Base-by-base conservation (phyloP, 1,140 invertebrate genomes). In the Meloidogyne hapla region DNA sequence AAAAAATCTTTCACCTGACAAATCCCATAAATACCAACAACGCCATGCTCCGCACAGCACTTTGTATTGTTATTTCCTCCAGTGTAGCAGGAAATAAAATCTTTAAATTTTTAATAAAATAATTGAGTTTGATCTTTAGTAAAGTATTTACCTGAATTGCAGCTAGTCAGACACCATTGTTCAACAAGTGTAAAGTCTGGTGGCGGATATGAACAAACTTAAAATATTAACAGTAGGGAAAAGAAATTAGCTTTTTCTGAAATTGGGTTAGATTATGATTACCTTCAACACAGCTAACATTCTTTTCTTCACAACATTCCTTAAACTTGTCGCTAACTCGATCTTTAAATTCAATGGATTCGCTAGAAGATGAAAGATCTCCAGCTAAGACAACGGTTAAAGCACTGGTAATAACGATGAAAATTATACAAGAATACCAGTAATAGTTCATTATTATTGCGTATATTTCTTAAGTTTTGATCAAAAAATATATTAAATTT, bases 1-100 rank as follows among this genome's bases (percentile, higher is more conserved):
- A 23, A 18, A 26, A 2, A 8, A 25, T 62, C 3, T 15, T 72
- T 72, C 21, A 73, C 70, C n/a, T 21, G 42, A 21, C 70, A 73
- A 33, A 25, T 18, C 12, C 21, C 70, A 62, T 73, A 73, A 62
- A 73, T 63, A 10, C 70, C 70, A 38, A 73, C 70, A 56, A 73
- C 70, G 8, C 70, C 70, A 21, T 73, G 70, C 0, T 73, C 9
- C 8, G 33, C 70, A 33, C 70, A 73, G 25, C 70, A 73, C 6
- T 73, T 33, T 26, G 70, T 73, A 64, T 73, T 73, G 42, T 73
- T 73, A 21, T 73, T 61, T 12, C 70, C 70, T 9, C 70, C 70
- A 33, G 70, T 33, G 23, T 73, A 73, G 9, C 70, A 73, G 6
- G 61, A 63, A 38, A 73, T 73, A 38, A 73, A 73, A 23, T 56